Percentiles rank a stretch among this genome's conserved stretches.
phyloP scores from a whole-genome alignment of 2,797 vertebrate species.

The Ciconia nigra region DNA sequence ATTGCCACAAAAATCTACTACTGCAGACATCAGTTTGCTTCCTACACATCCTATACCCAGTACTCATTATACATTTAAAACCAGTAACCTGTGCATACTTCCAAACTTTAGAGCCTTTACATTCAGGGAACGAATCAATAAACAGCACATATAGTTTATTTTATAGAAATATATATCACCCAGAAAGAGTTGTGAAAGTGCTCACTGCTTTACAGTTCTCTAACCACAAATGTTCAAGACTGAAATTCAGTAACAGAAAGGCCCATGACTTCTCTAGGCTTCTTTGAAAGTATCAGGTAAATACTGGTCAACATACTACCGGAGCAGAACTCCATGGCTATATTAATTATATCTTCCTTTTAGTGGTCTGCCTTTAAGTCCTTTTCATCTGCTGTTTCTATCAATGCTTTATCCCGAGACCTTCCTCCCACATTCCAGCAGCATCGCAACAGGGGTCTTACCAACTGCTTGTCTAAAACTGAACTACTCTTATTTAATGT shows the following conservation, averaged over 20 bases:
- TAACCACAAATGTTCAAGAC: neutral
- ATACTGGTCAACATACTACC: neutral
- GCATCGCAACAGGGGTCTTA: neutral
- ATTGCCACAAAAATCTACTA: constrained; percentile 14
- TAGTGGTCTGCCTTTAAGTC: neutral
- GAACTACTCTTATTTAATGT: neutral
- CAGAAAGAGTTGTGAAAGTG: neutral
- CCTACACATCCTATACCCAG: neutral
- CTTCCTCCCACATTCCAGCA: neutral
- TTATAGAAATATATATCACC: neutral
- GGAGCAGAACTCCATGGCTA: neutral
- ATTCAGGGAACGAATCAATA: neutral
- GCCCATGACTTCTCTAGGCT: neutral
- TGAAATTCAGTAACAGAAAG: neutral
- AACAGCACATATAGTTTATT: neutral
- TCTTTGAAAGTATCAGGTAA: neutral
- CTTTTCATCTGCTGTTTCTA: neutral
- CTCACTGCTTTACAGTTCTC: neutral
- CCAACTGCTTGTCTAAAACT: neutral
- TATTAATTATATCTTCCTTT: neutral
- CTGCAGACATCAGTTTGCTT: neutral
- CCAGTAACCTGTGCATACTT: neutral
- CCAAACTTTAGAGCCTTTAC: neutral
- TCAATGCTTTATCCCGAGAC: neutral
- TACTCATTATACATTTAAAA: neutral